Base-by-base conservation (phyloP, 1,140 invertebrate genomes). In the Papilio glaucus region DNA sequence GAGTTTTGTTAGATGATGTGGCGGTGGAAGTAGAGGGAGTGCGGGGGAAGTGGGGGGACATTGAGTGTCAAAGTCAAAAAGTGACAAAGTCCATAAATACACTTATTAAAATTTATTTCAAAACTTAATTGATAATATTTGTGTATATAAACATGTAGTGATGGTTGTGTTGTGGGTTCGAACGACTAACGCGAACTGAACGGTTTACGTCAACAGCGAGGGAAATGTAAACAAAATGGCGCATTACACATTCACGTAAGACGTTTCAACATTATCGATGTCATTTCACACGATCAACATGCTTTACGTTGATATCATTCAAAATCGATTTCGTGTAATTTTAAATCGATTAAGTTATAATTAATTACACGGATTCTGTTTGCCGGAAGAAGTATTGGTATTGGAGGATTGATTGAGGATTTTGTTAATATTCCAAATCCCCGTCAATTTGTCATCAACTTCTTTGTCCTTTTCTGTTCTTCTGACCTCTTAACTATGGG, bases 221-320 rank as follows among this genome's bases (percentile, higher is more conserved):
- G 49, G 49, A 26, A 24, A 57, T 24, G 9, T 57, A 57, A 57
- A 57, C 49, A 57, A 57, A 57, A 57, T 57, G 49, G 49, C 49
- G 49, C 49, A 26, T 33, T 4, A 53, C 21, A 57, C 49, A 57
- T 57, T 57, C 49, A 21, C 21, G 49, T 57, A 57, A 24, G 49
- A 57, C 21, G 21, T 57, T 26, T 57, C 49, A 57, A 57, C 49
- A 57, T 57, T 21, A 57, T 57, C 49, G 49, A 57, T 57, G 49
- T 21, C 49, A 57, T 24, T 57, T 57, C 21, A 57, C 10, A 57
- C 49, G 49, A 57, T 57, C n/a, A 57, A 57, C 49, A 26, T 4
- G 10, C 24, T 57, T 57, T 24, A 49, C 24, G 12, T 24, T 57
- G 49, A 57, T 57, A 57, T 57, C 24, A 57, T 57, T 24, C 24